phyloP scores from a whole-genome alignment of 2,797 vertebrate species.

The Uromys caudimaculatus region DNA sequence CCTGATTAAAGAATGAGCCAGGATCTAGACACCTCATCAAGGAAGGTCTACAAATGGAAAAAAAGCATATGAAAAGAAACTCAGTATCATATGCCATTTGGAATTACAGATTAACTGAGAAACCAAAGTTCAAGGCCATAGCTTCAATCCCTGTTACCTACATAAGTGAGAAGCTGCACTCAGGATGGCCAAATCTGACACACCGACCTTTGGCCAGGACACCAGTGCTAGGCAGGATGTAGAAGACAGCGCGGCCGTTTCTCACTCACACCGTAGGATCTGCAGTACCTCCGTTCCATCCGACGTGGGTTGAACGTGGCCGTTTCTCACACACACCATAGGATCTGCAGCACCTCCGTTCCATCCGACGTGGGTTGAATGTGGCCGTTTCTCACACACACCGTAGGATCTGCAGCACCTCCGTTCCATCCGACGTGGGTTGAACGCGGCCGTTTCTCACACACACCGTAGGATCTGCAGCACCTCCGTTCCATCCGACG shows the following conservation, averaged over 20 bases:
- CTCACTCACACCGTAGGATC: background rate
- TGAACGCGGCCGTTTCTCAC: background rate
- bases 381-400: conserved; percentile 14
- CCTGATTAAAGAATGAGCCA: conserved; percentile 37
- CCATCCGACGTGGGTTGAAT: background rate
- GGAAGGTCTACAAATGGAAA: conserved; percentile 12
- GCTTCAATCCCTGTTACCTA: background rate
- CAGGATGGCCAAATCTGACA: conserved; percentile 17
- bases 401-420: background rate
- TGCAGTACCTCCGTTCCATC: background rate
- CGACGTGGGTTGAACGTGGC: conserved; percentile 20
- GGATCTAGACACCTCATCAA: conserved; percentile 10
- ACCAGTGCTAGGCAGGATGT: background rate
- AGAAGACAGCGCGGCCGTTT: background rate
- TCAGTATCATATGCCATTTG: background rate
- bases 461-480: background rate
- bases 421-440: background rate
- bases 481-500: background rate
- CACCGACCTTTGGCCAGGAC: background rate
- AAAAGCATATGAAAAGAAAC: conserved; percentile 19
- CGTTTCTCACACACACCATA: background rate
- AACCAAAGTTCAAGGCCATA: background rate
- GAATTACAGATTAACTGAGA: conserved; percentile 36
- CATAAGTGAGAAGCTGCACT: background rate
- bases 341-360: background rate